Conservation (phyloP, 2,113 vertebrate species). For the Benitochromis conjunctus region DNA sequence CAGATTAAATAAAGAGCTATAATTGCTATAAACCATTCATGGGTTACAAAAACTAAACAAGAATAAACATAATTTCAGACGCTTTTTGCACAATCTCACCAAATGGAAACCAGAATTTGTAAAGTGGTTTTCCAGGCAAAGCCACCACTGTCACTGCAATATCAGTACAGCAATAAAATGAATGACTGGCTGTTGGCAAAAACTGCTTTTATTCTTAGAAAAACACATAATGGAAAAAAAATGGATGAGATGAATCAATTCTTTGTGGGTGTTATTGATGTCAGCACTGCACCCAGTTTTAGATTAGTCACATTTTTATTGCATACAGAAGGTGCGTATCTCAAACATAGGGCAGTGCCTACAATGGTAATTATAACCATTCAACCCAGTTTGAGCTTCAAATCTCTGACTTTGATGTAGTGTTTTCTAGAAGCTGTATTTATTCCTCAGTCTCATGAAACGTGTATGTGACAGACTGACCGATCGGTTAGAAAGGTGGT, state of each 20-base stretch:
- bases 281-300: background rate
- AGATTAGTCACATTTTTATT: background rate
- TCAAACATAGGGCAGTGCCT: background rate
- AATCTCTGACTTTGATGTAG: background rate
- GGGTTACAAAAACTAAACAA: background rate
- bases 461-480: accelerated
- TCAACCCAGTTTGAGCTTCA: background rate
- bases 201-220: background rate
- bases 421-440: background rate
- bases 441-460: background rate
- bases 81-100: background rate
- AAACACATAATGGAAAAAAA: background rate
- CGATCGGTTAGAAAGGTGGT: background rate
- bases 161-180: background rate
- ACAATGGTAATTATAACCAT: background rate
- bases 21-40: background rate
- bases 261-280: background rate
- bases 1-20: background rate
- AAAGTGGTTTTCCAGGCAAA: background rate
- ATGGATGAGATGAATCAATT: background rate
- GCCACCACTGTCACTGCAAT: background rate
- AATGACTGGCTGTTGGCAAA: background rate
- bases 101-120: background rate
- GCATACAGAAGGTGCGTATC: background rate
- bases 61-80: background rate